Base-by-base conservation (phyloP, 2,113 vertebrate species). In the Perca fluviatilis region DNA sequence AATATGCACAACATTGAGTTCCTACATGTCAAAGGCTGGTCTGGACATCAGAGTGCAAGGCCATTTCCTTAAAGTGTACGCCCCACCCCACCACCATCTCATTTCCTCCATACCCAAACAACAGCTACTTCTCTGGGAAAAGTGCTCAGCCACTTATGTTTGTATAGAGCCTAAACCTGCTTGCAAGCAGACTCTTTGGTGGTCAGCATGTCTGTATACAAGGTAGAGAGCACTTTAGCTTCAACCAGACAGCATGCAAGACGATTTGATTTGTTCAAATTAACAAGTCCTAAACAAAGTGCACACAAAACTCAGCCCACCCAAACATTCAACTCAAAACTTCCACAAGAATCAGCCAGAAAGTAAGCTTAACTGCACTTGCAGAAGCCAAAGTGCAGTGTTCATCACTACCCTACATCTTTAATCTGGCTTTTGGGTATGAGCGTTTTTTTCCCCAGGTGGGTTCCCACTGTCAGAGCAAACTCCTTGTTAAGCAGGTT, bases 391-490 rank as follows among this genome's bases (percentile, higher is more conserved):
- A 57, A 27, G 50, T 53, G 47, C 16, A 25, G 58, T 12, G 8
- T 73, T 77, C 23, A 58, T 65, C 57, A 40, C 61, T 23, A 77
- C 5, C 77, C 71, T 47, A 49, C 60, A 56, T 84, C 82, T 75
- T 83, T 92, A 56, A 85, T 89, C 87, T 95, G 92, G 70, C 54
- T 91, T 58, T 95, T 87, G 1, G 83, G 81, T 0, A 92, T 94
- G 25, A 96, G 82, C 13, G 76, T n/a, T 56, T 96, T 96, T 53
- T 96, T 95, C 57, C 94, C 93, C 86, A 90, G 49, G 76, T 96
- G 95, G 70, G 94, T 91, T 33, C 93, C 93, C 23, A 94, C 91
- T 15, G 91, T 92, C 50, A 94, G 90, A 25, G 92, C 92, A 49
- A 80, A 90, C 21, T 77, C 73, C 7, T 93, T 80, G 95, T 2